Evolutionary conservation across 2,888 invertebrate species (phyloP), one percentile per base, ranked within the genome.

Genomic region (Euspilapteryx auroguttella): DNA sequence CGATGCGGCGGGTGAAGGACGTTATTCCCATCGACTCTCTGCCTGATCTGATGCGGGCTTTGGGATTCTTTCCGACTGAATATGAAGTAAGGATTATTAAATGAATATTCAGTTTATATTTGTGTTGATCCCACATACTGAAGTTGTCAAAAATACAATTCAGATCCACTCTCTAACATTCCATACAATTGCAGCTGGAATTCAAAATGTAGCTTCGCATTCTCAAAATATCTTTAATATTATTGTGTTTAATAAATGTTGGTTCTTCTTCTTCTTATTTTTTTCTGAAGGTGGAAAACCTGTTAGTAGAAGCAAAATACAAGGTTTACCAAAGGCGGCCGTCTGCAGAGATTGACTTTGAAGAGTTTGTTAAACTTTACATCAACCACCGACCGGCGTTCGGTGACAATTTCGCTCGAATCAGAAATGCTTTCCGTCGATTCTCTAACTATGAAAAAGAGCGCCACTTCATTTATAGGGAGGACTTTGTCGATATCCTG

Each of bases 21-120:
- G 68, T 55, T 36, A 81, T 89, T 27, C 76, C 80, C 1, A 64
- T 85, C 13, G 71, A 79, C 12, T 86, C 88, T 42, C 59, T 89
- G 25, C 83, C 88, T 0, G 87, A 85, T 53, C 59, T 87, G 11
- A 82, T 89, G 81, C 68, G 88, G 34, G 85, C 86, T 2, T 65
- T 88, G 42, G 89, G 89, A 9, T 89, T 75, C 57, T 89, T 84
- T 46, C 87, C 87, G 1, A 81, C 83, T 1, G 85, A 88, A 45
- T 83, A 81, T 52, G 87, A 88, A 76, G 87, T 86, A 26, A 20
- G 27, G 11, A 15, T 6, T 5, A 24, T 5, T 8, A 11, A 22
- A 23, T 11, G 2, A 2, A 13, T n/a, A n/a, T n/a, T n/a, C n/a
- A n/a, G n/a, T n/a, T n/a, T n/a, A n/a, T n/a, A n/a, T n/a, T n/a